Conservation (phyloP, 2,888 invertebrate species). For the Dexiosoma caninum region DNA sequence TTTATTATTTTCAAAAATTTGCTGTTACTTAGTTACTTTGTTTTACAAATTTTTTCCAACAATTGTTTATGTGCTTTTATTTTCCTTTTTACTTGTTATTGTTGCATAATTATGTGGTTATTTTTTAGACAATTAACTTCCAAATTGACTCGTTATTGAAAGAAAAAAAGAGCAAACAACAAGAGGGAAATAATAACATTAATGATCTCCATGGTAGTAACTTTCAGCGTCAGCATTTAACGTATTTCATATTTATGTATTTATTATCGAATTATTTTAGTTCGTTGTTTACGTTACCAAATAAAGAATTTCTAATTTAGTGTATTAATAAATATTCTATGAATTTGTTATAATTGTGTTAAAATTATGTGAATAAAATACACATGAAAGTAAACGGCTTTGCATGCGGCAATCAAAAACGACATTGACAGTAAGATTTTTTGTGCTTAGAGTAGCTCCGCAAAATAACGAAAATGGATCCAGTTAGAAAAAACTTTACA, state of each 20-base stretch:
- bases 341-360: slow-evolving; percentile 11
- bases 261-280: background rate
- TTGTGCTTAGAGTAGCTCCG: too few relatives aligned
- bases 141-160: slow-evolving; percentile 57
- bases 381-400: background rate
- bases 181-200: slow-evolving; percentile 4
- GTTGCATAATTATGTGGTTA: slow-evolving; percentile 47
- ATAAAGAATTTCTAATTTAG: slow-evolving; percentile 42
- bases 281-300: background rate
- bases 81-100: background rate
- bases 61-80: background rate
- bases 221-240: slow-evolving; percentile 7
- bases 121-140: slow-evolving; percentile 58
- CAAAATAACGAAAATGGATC: too few relatives aligned
- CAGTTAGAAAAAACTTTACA: too few relatives aligned
- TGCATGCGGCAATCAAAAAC: background rate
- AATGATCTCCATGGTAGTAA: background rate
- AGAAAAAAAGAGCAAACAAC: slow-evolving; percentile 14
- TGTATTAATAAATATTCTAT: slow-evolving; percentile 32
- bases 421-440: background rate
- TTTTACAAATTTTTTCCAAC: background rate
- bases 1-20: slow-evolving; percentile 13
- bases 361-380: slow-evolving; percentile 32
- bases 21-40: slow-evolving; percentile 35
- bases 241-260: too few relatives aligned